Percentiles rank a stretch among this genome's conserved stretches.
These are phyloP conservation scores for Chironomus striatipennis DNA, from an alignment of 1,140 invertebrate genomes.

Conservation along the genomic window DNA sequence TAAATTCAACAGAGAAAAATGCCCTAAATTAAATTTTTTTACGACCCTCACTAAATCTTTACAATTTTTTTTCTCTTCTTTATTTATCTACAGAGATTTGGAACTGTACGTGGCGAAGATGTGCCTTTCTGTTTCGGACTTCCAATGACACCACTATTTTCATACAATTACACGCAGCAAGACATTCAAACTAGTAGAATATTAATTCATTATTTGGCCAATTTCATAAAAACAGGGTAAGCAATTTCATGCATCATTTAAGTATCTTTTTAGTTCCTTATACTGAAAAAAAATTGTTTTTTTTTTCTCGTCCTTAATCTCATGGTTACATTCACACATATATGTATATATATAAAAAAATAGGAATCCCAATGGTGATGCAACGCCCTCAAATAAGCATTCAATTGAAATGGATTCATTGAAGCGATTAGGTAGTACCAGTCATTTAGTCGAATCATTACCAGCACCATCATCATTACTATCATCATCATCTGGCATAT, in stretches of 20 bases:
- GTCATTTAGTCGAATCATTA: constrained; percentile 8
- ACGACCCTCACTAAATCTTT: too few species aligned
- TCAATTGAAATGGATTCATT: neutral
- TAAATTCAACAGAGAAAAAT: too few species aligned
- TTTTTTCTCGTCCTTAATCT: neutral
- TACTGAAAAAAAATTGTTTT: neutral
- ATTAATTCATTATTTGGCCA: constrained; percentile 71
- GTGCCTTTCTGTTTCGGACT: constrained; percentile 88
- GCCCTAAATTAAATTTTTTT: too few species aligned
- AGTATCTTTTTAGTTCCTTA: neutral
- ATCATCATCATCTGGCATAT: neutral
- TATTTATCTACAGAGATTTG: constrained; percentile 47
- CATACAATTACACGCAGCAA: constrained; percentile 60
- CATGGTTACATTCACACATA: neutral
- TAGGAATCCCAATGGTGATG: constrained; percentile 18
- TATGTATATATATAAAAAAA: neutral
- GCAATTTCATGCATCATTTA: constrained; percentile 28
- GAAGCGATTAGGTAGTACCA: constrained; percentile 11
- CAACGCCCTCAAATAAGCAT: neutral
- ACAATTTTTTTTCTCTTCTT: neutral
- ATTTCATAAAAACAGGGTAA: constrained; percentile 69
- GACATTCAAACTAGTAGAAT: constrained; percentile 64
- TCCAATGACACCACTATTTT: constrained; percentile 62
- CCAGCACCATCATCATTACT: neutral
- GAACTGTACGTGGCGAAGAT: constrained; percentile 86